These are phyloP conservation scores for Bungarus multicinctus DNA, from an alignment of 2,113 vertebrate genomes.

Conservation along the genomic window DNA sequence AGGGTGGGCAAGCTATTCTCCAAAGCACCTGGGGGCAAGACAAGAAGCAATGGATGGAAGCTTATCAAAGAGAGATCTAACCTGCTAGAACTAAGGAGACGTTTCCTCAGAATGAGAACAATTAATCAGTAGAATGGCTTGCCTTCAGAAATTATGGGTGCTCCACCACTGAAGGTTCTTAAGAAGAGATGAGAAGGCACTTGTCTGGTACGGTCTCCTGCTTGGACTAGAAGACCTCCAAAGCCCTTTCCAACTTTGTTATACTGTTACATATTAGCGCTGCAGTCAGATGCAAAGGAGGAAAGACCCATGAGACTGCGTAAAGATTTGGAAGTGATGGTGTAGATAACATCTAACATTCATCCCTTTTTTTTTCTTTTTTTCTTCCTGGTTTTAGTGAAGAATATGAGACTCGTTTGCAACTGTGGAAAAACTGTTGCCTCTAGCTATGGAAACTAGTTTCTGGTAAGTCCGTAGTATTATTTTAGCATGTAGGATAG, in stretches of 20 bases:
- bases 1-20: not conserved
- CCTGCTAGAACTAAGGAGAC: not conserved
- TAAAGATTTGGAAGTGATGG: not conserved
- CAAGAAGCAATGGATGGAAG: not conserved
- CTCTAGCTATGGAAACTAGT: constrained; percentile 62
- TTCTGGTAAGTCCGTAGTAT: constrained; percentile 67
- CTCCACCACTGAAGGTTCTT: not conserved
- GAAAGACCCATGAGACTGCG: not conserved
- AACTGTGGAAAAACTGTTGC: constrained; percentile 47
- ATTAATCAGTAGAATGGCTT: not conserved
- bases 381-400: constrained; percentile 62
- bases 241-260: not conserved
- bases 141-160: not conserved
- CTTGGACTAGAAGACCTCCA: not conserved
- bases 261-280: not conserved
- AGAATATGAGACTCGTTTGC: constrained; percentile 66
- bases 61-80: not conserved
- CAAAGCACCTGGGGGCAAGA: not conserved
- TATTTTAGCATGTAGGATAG: not conserved
- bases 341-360: not conserved
- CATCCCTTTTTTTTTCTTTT: constrained; percentile 1
- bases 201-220: not conserved
- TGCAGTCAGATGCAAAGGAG: not conserved
- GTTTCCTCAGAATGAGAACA: not conserved
- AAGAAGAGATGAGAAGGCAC: not conserved